Evolutionary conservation across 2,113 vertebrate genomes (phyloP).

Genomic region (Gnathonemus longibarbis): DNA sequence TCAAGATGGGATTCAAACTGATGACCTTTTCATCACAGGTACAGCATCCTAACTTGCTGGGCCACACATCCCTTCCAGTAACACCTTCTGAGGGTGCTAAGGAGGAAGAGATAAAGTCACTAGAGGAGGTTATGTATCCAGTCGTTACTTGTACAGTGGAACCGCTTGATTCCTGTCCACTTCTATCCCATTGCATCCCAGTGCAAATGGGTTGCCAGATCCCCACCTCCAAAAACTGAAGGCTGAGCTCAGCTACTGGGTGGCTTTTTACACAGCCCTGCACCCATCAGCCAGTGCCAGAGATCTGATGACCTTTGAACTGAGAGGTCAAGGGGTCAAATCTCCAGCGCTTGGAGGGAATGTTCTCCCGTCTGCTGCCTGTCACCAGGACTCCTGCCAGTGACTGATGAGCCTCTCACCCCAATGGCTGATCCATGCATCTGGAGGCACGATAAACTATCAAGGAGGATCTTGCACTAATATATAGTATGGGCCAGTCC

Average conservation of each 20-base stretch:
- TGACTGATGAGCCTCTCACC: slow-evolving; percentile 19
- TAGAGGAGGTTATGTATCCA: background rate
- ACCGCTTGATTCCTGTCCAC: background rate
- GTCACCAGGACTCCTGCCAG: slow-evolving; percentile 2
- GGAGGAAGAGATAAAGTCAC: background rate
- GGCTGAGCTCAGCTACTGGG: background rate
- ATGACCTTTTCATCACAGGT: background rate
- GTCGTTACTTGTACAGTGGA: slow-evolving; percentile 25
- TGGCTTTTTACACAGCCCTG: background rate
- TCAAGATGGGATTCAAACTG: background rate
- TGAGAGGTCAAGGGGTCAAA: background rate
- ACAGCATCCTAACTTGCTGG: background rate
- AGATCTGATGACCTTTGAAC: slow-evolving; percentile 19
- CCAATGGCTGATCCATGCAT: background rate
- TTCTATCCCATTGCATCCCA: background rate
- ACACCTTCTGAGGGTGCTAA: background rate
- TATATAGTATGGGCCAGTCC: slow-evolving; percentile 30
- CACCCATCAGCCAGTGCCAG: background rate
- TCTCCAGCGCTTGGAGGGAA: background rate
- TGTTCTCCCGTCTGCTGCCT: slow-evolving; percentile 7
- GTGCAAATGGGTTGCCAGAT: background rate
- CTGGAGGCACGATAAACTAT: background rate
- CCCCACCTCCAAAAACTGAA: background rate
- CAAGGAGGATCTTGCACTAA: slow-evolving; percentile 19
- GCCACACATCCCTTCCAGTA: background rate